These are phyloP conservation scores for Hymenopus coronatus DNA, from an alignment of 2,888 invertebrate genomes.

Conservation along the genomic window DNA sequence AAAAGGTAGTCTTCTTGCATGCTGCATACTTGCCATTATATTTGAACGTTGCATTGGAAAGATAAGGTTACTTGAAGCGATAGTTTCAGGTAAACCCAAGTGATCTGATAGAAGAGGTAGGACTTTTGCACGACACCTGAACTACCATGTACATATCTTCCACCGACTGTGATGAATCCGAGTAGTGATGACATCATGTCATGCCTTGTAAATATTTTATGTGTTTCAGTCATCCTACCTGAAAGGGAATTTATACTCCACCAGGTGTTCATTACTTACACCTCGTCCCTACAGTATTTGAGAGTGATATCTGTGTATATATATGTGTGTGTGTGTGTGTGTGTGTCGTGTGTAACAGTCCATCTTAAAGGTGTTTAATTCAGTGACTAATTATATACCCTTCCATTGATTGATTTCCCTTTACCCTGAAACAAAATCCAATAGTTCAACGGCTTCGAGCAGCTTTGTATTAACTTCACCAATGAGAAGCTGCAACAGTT, in stretches of 20 bases:
- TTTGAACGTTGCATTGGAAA: no score
- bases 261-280: background rate
- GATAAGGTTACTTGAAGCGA: no score
- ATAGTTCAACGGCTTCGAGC: constrained; percentile 92
- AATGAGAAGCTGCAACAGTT: constrained; percentile 94
- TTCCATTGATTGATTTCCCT: background rate
- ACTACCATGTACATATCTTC: background rate
- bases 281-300: background rate
- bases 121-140: background rate
- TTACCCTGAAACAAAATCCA: background rate
- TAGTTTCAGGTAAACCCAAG: background rate
- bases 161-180: background rate
- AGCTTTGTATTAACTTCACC: constrained; percentile 94
- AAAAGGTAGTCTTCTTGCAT: constrained; percentile 65
- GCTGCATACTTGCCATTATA: background rate
- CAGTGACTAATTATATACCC: background rate
- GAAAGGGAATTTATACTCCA: background rate
- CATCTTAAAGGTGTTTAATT: no score
- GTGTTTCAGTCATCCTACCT: background rate
- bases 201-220: background rate
- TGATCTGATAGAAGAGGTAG: background rate
- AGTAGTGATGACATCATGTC: background rate
- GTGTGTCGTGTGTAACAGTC: background rate
- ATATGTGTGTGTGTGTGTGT: background rate
- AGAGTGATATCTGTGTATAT: background rate